phyloP scores from a whole-genome alignment of 1,140 invertebrate species.

The Formica selysi region DNA sequence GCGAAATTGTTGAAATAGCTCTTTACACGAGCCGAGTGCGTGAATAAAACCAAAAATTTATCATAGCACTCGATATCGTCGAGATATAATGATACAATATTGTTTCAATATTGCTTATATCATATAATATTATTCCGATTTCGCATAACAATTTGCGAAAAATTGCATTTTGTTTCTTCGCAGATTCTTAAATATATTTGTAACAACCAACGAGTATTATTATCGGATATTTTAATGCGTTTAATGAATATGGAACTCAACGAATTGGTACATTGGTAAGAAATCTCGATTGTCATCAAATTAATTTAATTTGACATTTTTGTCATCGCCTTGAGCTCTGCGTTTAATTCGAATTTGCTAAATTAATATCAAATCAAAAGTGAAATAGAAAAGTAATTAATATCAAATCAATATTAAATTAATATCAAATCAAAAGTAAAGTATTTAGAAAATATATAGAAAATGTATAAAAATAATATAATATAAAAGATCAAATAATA shows the following conservation, averaged over 20 bases:
- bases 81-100: not conserved
- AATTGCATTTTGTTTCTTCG: constrained; percentile 39
- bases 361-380: constrained; percentile 23
- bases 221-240: constrained; percentile 22
- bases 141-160: constrained; percentile 39
- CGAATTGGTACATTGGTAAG: constrained; percentile 83
- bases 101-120: not conserved
- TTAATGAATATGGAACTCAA: constrained; percentile 78
- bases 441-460: not conserved
- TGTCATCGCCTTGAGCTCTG: not conserved
- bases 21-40: not conserved
- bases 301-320: constrained; percentile 1
- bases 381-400: not conserved
- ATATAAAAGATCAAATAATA: constrained; percentile 5
- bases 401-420: not conserved
- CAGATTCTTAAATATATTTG: constrained; percentile 11
- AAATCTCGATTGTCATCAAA: constrained; percentile 7
- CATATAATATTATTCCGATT: not conserved
- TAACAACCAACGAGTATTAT: constrained; percentile 33
- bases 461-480: not conserved
- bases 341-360: constrained; percentile 32
- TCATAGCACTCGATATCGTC: not conserved
- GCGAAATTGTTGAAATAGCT: not conserved
- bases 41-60: not conserved
- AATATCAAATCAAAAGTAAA: constrained; percentile 3